Conservation (phyloP, 2,113 vertebrate genomes). For the Tupaia tana region DNA sequence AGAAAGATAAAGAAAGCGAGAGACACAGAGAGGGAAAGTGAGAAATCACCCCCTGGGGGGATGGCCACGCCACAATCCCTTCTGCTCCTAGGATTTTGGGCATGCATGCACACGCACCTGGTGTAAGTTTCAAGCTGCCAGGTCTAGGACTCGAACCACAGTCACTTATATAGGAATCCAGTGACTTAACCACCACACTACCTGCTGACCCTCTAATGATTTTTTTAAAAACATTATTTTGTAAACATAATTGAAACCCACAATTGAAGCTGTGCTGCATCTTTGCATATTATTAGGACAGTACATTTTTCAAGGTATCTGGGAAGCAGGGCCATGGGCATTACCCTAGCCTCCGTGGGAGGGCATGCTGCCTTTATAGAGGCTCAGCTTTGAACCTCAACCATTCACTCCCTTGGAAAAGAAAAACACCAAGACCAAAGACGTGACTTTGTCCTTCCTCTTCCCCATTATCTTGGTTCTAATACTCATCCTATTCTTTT, state of each 20-base stretch:
- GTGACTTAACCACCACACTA: too few species aligned
- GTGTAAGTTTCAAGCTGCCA: too few species aligned
- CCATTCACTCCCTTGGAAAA: background rate
- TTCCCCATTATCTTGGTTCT: background rate
- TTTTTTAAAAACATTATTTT: background rate
- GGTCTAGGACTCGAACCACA: too few species aligned
- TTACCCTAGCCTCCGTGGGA: fast-evolving
- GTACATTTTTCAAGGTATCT: background rate
- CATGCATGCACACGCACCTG: too few species aligned
- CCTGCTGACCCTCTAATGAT: background rate
- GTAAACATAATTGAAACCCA: background rate
- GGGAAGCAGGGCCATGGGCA: background rate
- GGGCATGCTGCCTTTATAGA: background rate
- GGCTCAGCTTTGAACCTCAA: background rate
- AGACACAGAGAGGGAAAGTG: too few species aligned
- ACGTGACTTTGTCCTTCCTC: background rate
- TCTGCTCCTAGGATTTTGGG: too few species aligned
- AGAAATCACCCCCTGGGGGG: too few species aligned
- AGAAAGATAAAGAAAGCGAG: too few species aligned
- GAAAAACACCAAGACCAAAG: background rate
- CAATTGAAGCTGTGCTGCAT: background rate
- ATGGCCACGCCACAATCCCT: too few species aligned
- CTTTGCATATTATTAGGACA: background rate
- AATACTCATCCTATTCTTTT: background rate
- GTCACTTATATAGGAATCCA: too few species aligned